phyloP scores from a whole-genome alignment of 1,140 invertebrate species.

The Leptoteleia sp. region DNA sequence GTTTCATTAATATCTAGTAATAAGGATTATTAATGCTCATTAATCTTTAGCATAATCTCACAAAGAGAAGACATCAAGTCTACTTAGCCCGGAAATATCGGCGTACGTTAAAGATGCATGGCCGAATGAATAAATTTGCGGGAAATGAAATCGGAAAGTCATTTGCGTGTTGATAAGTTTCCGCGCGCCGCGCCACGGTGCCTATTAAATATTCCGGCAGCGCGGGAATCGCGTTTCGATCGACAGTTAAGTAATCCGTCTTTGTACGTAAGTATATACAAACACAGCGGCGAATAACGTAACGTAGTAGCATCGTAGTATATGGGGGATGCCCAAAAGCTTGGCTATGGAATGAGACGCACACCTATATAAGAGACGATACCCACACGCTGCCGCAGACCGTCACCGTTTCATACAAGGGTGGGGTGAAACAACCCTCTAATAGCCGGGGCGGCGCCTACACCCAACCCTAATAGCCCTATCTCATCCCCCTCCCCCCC shows the following conservation, averaged over 20 bases:
- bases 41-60: constrained; percentile 50
- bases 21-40: constrained; percentile 46
- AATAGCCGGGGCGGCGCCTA: constrained; percentile 80
- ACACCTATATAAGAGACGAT: constrained; percentile 52
- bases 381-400: constrained; percentile 60
- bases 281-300: constrained; percentile 32
- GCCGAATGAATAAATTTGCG: constrained; percentile 22
- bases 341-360: constrained; percentile 59
- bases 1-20: constrained; percentile 42
- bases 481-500: constrained; percentile 75
- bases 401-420: constrained; percentile 69
- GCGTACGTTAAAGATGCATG: constrained; percentile 26
- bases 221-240: constrained; percentile 31
- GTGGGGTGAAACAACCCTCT: constrained; percentile 78
- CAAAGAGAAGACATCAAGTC: constrained; percentile 47
- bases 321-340: constrained; percentile 47
- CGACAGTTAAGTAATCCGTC: constrained; percentile 49
- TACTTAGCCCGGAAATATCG: constrained; percentile 24
- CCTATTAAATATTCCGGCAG: constrained; percentile 40
- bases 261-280: constrained; percentile 30
- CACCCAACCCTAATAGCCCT: constrained; percentile 80
- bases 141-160: constrained; percentile 33
- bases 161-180: constrained; percentile 42
- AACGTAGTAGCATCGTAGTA: constrained; percentile 33
- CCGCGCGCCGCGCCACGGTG: background rate